Evolutionary conservation across 2,113 vertebrate species (phyloP).

Genomic region (Chaenogobius annularis): DNA sequence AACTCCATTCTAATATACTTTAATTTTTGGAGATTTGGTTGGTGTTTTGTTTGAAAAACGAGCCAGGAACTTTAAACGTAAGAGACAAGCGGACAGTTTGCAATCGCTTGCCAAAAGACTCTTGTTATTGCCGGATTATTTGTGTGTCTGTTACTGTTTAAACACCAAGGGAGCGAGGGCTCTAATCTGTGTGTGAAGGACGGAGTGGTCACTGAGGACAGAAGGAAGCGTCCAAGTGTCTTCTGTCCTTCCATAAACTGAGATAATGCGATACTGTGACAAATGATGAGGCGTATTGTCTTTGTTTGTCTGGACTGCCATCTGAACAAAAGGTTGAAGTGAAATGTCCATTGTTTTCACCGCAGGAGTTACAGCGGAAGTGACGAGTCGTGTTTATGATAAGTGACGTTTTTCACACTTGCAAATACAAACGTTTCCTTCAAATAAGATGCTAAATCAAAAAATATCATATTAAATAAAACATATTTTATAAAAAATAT

Average conservation of each 20-base stretch:
- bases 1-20: constrained; percentile 43
- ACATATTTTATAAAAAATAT: too few species aligned
- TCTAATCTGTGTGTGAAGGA: constrained; percentile 28
- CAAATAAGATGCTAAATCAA: too few species aligned
- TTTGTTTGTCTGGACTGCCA: not conserved
- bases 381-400: too few species aligned
- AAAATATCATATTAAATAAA: too few species aligned
- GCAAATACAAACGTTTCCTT: too few species aligned
- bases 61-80: constrained; percentile 34
- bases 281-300: constrained; percentile 10
- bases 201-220: constrained; percentile 48
- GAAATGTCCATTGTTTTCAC: too few species aligned
- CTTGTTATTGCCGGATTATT: constrained; percentile 54
- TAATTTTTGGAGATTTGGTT: constrained; percentile 46
- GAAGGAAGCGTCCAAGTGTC: too few species aligned
- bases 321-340: too few species aligned
- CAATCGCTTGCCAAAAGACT: constrained; percentile 71
- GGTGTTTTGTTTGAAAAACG: constrained; percentile 35
- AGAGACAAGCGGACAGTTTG: constrained; percentile 26
- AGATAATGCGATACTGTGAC: constrained; percentile 73
- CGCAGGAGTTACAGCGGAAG: too few species aligned
- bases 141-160: constrained; percentile 54
- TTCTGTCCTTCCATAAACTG: constrained; percentile 46
- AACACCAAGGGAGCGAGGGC: constrained; percentile 17
- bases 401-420: too few species aligned